Base-by-base conservation (phyloP, 2,888 invertebrate species). In the Xiphydria camelus region DNA sequence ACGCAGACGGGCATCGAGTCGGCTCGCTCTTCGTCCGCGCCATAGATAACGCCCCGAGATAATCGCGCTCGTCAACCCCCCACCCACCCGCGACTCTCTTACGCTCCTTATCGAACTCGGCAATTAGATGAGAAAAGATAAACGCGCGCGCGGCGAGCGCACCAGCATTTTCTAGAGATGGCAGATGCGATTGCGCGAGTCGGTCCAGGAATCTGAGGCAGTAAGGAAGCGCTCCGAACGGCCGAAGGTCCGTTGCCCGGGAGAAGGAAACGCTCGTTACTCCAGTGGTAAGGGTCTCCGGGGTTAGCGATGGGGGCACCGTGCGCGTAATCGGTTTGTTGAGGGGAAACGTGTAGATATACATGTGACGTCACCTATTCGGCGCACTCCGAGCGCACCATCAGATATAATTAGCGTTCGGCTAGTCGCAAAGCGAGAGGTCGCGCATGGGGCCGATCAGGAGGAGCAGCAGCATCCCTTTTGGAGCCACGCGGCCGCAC, bases 381-480 rank as follows among this genome's bases (percentile, higher is more conserved):
- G 22, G n/a, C n/a, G n/a, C n/a, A n/a, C 33, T 25, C 22, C 42
- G 41, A 41, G 45, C 41, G 36, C 41, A 37, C 45, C 41, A 37
- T 41, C 45, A n/a, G 57, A 70, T 69, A 70, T 71, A 70, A 71
- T 70, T 71, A 68, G 69, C 66, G 67, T 71, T 66, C 66, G 64
- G 53, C 58, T 57, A 59, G 44, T 45, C 51, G 50, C 49, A 52
- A 47, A 42, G 49, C 43, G 57, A 58, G 52, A 51, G 54, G 46
- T 51, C 41, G n/a, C n/a, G n/a, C n/a, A n/a, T 23, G 23, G 7
- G n/a, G n/a, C 23, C n/a, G 23, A n/a, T 23, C 23, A n/a, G n/a
- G n/a, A 56, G 53, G 65, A 68, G 69, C 68, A 49, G 53, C 53
- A 59, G 55, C 54, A 68, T 68, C 49, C 44, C 56, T 53, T 56